These are phyloP conservation scores for Percopsis omiscomaycus DNA, from an alignment of 2,797 vertebrate species.

Conservation along the genomic window DNA sequence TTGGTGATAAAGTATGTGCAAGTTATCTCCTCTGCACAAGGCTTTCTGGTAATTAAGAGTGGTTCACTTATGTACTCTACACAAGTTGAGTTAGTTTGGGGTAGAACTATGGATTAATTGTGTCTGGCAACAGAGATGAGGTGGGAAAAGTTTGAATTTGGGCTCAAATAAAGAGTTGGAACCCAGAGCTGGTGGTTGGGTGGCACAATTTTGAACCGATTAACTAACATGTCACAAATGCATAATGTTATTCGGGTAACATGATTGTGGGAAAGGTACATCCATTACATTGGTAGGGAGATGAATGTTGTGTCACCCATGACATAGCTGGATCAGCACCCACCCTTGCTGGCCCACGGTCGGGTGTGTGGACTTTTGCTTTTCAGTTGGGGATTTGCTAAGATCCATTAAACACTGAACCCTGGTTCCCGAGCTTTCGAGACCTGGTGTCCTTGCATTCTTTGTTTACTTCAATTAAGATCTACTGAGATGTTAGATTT, in stretches of 20 bases:
- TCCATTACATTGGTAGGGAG: no score
- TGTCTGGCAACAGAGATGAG: slow-evolving; percentile 63
- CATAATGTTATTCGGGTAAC: slow-evolving; percentile 2
- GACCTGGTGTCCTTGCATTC: slow-evolving; percentile 20
- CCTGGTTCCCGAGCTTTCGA: slow-evolving; percentile 31
- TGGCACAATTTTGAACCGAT: slow-evolving; percentile 9
- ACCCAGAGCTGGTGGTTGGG: slow-evolving; percentile 10
- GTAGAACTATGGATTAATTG: slow-evolving; percentile 63
- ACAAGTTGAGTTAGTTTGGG: slow-evolving; percentile 52
- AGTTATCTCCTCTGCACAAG: slow-evolving; percentile 67
- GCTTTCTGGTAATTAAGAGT: slow-evolving; percentile 70
- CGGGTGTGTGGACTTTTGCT: slow-evolving; percentile 54
- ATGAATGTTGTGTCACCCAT: slow-evolving; percentile 45
- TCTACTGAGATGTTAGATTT: background rate
- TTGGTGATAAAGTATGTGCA: slow-evolving; percentile 66
- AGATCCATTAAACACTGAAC: slow-evolving; percentile 54
- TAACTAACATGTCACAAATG: slow-evolving; percentile 39
- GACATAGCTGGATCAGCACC: slow-evolving; percentile 45
- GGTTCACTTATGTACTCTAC: slow-evolving; percentile 56
- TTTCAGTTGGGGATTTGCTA: slow-evolving; percentile 46
- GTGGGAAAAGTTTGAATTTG: slow-evolving; percentile 40
- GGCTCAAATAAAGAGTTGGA: slow-evolving; percentile 48
- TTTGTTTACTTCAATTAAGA: slow-evolving; percentile 4
- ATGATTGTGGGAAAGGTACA: no score
- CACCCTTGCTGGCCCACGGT: slow-evolving; percentile 39